Base-by-base conservation (phyloP, 2,797 vertebrate genomes). In the Mycteria americana region DNA sequence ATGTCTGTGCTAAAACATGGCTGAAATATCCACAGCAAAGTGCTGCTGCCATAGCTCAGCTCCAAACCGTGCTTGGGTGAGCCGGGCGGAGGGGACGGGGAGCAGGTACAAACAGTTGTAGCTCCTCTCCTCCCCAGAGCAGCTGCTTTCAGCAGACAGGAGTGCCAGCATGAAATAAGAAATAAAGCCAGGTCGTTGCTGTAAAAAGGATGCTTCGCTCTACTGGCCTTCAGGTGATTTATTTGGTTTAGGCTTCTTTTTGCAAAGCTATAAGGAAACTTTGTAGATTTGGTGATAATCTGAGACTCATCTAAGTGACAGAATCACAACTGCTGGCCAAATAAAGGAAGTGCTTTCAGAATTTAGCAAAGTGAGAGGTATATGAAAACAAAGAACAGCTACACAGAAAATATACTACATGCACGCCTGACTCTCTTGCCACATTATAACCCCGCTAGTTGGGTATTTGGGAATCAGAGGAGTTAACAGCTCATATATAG, bases 1-100 rank as follows among this genome's bases (percentile, higher is more conserved):
- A 4, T 3, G 7, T 4, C 17, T 3, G 2, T 31, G 51, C 12
- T 14, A 11, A n/a, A 18, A 7, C 35, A 0, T 2, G 18, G 74
- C 59, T 81, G 73, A 35, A 65, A 57, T 9, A 18, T 6, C 31
- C 70, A 5, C 0, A 13, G 41, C 76, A 64, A 37, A 64, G 27
- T 14, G 41, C 62, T 16, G 6, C 41, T 68, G 67, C 51, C 75
- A 6, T 2, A 37, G 63, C 83, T 50, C 59, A 41, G 68, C 76
- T 30, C 68, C 81, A 24, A 22, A 17, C 7, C 41, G 45, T 4
- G 13, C 78, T 21, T 21, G 37, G 11, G 31, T 18, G 33, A 56
- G 87, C 82, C 7, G 63, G 18, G 4, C 4, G 3, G 17, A 15
- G 50, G 53, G 45, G 4, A 23, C 3, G 2, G n/a, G 41, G 27